A percentile compares a stretch with the other conserved stretches of the same genome.
phyloP scores from a whole-genome alignment of 2,113 vertebrate species.

The Cichladusa arquata region DNA sequence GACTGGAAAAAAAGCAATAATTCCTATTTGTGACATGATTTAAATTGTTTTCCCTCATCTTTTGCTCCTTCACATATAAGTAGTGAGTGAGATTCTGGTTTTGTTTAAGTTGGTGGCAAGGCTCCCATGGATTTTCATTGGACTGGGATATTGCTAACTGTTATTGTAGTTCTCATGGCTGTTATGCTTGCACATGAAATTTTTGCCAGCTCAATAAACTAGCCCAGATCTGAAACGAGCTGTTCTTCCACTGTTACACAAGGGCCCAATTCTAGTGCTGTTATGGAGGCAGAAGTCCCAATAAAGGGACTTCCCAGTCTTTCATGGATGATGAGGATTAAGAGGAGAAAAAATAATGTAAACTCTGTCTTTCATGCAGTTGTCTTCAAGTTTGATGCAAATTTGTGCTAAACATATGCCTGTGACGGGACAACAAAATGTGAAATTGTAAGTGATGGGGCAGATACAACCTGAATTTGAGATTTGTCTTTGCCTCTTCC shows the following conservation, averaged over 20 bases:
- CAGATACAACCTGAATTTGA: background rate
- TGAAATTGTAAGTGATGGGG: background rate
- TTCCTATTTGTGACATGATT: constrained; percentile 71
- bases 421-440: background rate
- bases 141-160: background rate
- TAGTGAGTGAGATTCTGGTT: constrained; percentile 8
- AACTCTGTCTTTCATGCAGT: background rate
- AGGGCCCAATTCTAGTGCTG: background rate
- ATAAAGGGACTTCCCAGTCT: background rate
- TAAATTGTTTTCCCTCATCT: constrained; percentile 63
- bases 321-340: background rate
- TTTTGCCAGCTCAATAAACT: constrained; percentile 34
- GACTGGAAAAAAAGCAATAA: constrained; percentile 72
- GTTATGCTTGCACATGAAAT: background rate
- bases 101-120: background rate
- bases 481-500: background rate
- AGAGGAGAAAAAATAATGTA: background rate
- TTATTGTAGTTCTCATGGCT: background rate
- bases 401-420: background rate
- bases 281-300: background rate
- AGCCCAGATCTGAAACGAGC: background rate
- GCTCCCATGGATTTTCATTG: background rate
- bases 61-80: constrained; percentile 51
- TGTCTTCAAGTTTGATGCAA: background rate
- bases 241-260: background rate